phyloP scores from a whole-genome alignment of 2,888 invertebrate species.

The Rhamphomyia laevipes region DNA sequence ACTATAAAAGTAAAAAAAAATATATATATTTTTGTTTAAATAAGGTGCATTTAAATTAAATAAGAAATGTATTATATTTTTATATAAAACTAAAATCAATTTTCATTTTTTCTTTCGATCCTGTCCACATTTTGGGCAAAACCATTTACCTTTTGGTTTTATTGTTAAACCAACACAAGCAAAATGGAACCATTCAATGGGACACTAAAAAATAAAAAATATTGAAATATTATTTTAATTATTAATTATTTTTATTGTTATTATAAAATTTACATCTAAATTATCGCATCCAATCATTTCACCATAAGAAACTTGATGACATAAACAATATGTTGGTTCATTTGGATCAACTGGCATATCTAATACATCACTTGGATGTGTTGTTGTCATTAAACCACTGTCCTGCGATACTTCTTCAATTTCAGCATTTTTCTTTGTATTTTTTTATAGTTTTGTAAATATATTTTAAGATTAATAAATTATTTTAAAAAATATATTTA shows the following conservation, averaged over 20 bases:
- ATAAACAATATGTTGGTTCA: conserved; percentile 96
- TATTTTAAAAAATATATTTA: too few relatives aligned
- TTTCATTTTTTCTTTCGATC: conserved; percentile 67
- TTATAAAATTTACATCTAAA: conserved; percentile 44
- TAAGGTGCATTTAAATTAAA: too few relatives aligned
- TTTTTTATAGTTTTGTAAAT: not conserved
- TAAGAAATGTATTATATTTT: too few relatives aligned
- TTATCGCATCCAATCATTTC: conserved; percentile 96
- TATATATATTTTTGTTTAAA: too few relatives aligned
- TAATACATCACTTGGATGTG: conserved; percentile 79
- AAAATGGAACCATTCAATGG: conserved; percentile 91
- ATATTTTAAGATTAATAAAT: too few relatives aligned
- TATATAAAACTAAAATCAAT: not conserved
- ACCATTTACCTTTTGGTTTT: conserved; percentile 89
- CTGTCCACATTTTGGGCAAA: conserved; percentile 82
- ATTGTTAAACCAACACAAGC: conserved; percentile 76
- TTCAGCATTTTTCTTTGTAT: conserved; percentile 31
- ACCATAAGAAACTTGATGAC: conserved; percentile 91
- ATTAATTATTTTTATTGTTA: not conserved
- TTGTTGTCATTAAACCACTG: conserved; percentile 37
- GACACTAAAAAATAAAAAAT: conserved; percentile 40
- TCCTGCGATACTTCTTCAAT: conserved; percentile 44
- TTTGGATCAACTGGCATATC: conserved; percentile 94
- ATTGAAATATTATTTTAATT: not conserved
- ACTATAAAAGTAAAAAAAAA: too few relatives aligned